Evolutionary conservation across 2,113 vertebrate genomes (phyloP), one percentile per base, ranked within the genome.

Genomic region (Pan paniscus): DNA sequence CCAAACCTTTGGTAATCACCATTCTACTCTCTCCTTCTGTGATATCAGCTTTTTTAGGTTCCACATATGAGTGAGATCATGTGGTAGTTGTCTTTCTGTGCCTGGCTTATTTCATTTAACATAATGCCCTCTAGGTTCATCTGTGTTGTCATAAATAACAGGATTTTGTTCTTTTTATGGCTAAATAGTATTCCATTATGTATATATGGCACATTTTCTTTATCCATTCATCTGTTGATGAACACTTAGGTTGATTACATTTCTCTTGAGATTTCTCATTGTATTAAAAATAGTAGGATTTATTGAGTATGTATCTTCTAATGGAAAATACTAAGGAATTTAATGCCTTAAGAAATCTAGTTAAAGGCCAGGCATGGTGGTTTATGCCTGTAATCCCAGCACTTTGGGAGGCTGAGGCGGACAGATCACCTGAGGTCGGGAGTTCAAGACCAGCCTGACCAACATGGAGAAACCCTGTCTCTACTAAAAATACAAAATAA

Each of bases 311-410:
- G 12, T 87, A 20, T 96, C 27, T 87, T 48, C 72, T 43, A 76
- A 40, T 82, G 73, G 64, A 87, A 87, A 89, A 89, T 46, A 85
- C 23, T 82, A 94, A 92, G 68, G 52, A 94, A 86, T 79, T 86
- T 79, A 94, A 72, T 97, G 43, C 23, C 75, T 81, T 40, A 50
- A 89, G 80, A 93, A 82, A 32, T 40, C 17, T 43, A 78, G 5
- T 92, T 94, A 61, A 93, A 55, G 17, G 52, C 52, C 52, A 55
- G 52, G 52, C 0, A 6, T 55, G 52, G 52, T 55, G 52, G 6
- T 17, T 55, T 55, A 55, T 55, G 52, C 52, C 6, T 20, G 52
- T 20, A 55, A 55, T 55, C 52, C 52, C 17, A 55, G 17, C 52
- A 20, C 52, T 55, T 20, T 55, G 16, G 52, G 17, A 55, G 52